Evolutionary conservation across 1,140 invertebrate species (phyloP).

Genomic region (Diplogasteroides magnus): DNA sequence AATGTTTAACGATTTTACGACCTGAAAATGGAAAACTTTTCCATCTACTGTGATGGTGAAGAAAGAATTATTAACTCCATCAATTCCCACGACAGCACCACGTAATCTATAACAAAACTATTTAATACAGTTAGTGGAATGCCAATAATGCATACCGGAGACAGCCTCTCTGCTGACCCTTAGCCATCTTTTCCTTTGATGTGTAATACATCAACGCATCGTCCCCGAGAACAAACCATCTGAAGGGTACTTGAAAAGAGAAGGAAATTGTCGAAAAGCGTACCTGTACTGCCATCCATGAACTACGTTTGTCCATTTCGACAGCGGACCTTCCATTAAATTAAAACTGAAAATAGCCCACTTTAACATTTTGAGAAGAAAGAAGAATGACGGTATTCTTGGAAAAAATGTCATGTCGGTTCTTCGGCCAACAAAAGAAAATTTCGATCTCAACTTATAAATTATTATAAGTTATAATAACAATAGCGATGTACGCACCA

Average conservation of each 20-base stretch:
- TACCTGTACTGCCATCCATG: constrained; percentile 60
- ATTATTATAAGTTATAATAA: too few species aligned
- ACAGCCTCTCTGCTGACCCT: constrained; percentile 76
- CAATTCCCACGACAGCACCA: constrained; percentile 93
- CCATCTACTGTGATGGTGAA: constrained; percentile 98
- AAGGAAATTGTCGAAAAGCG: neutral
- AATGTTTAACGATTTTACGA: constrained; percentile 32
- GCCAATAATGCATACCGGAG: neutral
- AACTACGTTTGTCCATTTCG: constrained; percentile 99
- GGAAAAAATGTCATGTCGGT: too few species aligned
- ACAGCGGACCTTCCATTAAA: constrained; percentile 87
- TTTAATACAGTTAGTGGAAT: neutral
- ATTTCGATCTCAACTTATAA: too few species aligned
- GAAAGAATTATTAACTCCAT: constrained; percentile 96
- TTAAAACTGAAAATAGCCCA: too few species aligned
- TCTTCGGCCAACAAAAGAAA: too few species aligned
- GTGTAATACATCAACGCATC: constrained; percentile 50
- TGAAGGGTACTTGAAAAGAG: too few species aligned
- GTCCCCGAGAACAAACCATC: constrained; percentile 91
- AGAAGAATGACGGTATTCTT: too few species aligned
- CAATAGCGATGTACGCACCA: too few species aligned
- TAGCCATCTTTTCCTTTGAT: constrained; percentile 98
- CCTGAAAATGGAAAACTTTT: constrained; percentile 97
- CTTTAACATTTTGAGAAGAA: too few species aligned
- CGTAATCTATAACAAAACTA: neutral